phyloP scores from a whole-genome alignment of 2,113 vertebrate genomes.

The Cyanoramphus novaezelandiae region DNA sequence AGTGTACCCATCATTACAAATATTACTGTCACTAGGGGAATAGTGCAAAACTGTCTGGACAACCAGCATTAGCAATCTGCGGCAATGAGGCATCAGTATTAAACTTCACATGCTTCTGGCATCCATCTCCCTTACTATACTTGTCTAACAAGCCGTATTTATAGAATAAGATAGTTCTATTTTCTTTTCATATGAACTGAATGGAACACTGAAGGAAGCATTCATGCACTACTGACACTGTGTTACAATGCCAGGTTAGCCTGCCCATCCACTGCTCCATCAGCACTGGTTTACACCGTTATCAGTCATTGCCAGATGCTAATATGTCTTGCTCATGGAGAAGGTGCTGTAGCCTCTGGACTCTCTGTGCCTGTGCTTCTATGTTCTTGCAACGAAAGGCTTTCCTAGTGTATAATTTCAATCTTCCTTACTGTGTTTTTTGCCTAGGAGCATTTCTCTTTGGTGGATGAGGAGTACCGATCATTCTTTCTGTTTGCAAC shows the following conservation, averaged over 20 bases:
- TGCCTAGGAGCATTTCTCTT: background rate
- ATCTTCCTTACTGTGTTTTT: background rate
- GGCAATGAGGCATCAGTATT: too few relatives aligned
- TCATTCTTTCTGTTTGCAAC: background rate
- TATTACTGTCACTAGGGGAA: background rate
- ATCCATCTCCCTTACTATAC: background rate
- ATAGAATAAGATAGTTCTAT: background rate
- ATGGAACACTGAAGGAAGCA: background rate
- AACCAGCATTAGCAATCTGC: background rate
- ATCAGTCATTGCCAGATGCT: fast-evolving
- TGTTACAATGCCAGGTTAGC: background rate
- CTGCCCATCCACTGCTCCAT: background rate
- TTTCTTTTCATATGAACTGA: background rate
- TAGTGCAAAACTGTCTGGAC: background rate
- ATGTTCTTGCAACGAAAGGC: background rate
- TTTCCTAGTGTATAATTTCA: background rate
- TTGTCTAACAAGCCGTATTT: background rate
- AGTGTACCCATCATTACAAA: background rate
- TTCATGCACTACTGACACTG: fast-evolving
- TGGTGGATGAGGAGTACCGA: background rate
- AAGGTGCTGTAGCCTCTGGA: background rate
- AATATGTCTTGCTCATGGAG: background rate
- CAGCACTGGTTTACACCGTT: too few relatives aligned
- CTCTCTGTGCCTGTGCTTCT: background rate
- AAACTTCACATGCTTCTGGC: background rate